These are phyloP conservation scores for Octodonta nipae DNA, from an alignment of 2,888 invertebrate genomes.

Conservation along the genomic window DNA sequence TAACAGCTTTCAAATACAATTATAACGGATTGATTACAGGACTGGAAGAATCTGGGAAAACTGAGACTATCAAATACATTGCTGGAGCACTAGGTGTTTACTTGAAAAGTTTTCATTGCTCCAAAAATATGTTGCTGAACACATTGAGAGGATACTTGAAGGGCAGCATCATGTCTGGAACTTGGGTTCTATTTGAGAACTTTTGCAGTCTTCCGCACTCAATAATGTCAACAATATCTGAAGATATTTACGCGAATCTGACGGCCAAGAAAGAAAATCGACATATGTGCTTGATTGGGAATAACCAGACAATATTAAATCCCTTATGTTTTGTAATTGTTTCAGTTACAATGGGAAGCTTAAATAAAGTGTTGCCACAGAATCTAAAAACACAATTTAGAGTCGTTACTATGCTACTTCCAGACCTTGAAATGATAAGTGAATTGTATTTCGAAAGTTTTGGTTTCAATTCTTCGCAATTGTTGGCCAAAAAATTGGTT, in stretches of 20 bases:
- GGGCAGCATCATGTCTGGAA: conserved; percentile 63
- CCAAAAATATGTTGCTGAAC: conserved; percentile 48
- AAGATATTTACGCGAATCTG: conserved; percentile 62
- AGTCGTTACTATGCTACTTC: conserved; percentile 72
- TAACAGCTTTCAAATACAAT: conserved; percentile 66
- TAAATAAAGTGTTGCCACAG: conserved; percentile 56
- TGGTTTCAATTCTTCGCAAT: conserved; percentile 59
- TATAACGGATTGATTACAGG: conserved; percentile 67
- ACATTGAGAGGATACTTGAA: conserved; percentile 54
- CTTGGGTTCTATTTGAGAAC: conserved; percentile 77
- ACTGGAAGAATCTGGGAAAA: conserved; percentile 71
- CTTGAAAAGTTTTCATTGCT: conserved; percentile 63
- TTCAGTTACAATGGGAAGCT: conserved; percentile 41
- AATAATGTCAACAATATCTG: conserved; percentile 64
- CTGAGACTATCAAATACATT: conserved; percentile 77
- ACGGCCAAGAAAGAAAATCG: conserved; percentile 52
- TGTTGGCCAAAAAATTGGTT: conserved; percentile 61
- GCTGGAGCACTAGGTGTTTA: conserved; percentile 58
- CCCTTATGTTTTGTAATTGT: conserved; percentile 62
- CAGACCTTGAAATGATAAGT: conserved; percentile 67
- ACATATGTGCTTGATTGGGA: conserved; percentile 56
- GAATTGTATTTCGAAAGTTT: conserved; percentile 66
- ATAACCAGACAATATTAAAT: conserved; percentile 50
- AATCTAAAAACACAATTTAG: conserved; percentile 68
- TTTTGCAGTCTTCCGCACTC: conserved; percentile 66